Base-by-base conservation (phyloP, 2,888 invertebrate genomes). In the Lampropteryx suffumata region DNA sequence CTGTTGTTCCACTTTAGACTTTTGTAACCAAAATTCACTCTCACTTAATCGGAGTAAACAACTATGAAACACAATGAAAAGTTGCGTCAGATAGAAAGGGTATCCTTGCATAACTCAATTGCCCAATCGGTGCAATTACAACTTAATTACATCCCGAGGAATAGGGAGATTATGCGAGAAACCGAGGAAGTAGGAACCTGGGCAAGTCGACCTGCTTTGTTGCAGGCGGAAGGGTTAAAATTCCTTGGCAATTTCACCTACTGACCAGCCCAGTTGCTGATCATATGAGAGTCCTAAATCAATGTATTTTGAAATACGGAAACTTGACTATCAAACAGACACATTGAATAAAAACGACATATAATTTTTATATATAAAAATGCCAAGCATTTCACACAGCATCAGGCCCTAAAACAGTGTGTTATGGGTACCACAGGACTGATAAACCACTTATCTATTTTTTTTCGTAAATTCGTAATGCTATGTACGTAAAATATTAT, bases 71-170 rank as follows among this genome's bases (percentile, higher is more conserved):
- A 61, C 57, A 58, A 71, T 65, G 65, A 63, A 69, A 71, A 67
- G 62, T 82, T 83, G 79, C 82, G 64, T 83, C 82, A 83, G 71
- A 47, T 76, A 78, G 80, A 80, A 81, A 81, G 80, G 80, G 72
- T 74, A 76, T 75, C 75, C 77, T 81, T 81, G 78, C 69, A 63
- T 62, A 70, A 69, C 61, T 65, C 55, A 61, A 60, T 67, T 61
- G 48, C 47, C 8, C 50, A 50, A 52, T 42, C 43, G 46, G 13
- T 57, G 29, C 37, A 17, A 39, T 47, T 56, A 50, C 46, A 58
- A 33, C 29, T 42, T 65, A 69, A 69, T 67, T 63, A 45, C 59
- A 54, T 61, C 59, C 63, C 35, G 47, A 47, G 55, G 57, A 55
- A 54, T 55, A 55, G 35, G 28, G 32, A 43, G 39, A 47, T 52